A percentile compares a stretch with the other conserved stretches of the same genome.
Conservation (phyloP, 2,113 vertebrate genomes). For the Trogon melanurus region DNA sequence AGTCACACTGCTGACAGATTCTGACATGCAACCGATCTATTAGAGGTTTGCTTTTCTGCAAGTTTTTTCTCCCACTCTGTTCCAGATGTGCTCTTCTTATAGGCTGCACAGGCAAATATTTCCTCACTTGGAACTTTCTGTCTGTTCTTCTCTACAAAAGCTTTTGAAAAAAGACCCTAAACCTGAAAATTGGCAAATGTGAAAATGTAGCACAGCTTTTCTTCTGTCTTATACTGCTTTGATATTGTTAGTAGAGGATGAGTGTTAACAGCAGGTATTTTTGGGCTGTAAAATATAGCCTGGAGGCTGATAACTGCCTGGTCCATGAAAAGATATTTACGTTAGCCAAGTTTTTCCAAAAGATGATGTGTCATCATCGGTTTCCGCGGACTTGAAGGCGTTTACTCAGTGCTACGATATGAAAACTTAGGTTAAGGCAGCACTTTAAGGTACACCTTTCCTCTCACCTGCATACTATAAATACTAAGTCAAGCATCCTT, state of each 20-base stretch:
- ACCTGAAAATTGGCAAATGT: neutral
- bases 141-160: neutral
- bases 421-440: neutral
- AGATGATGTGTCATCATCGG: neutral
- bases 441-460: neutral
- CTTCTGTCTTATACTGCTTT: neutral
- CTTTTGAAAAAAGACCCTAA: neutral
- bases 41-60: neutral
- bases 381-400: neutral
- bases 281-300: neutral
- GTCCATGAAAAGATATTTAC: neutral
- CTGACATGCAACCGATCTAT: neutral
- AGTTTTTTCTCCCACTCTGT: neutral
- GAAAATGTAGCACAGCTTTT: neutral
- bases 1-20: neutral
- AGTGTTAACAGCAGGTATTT: neutral
- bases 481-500: neutral
- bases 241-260: neutral
- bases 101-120: neutral
- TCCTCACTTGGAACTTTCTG: neutral
- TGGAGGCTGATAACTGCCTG: neutral
- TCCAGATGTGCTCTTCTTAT: neutral
- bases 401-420: neutral
- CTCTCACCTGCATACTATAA: neutral
- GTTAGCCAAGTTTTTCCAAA: neutral